These are phyloP conservation scores for Amphipoea oculea DNA, from an alignment of 2,888 invertebrate species.

Conservation along the genomic window DNA sequence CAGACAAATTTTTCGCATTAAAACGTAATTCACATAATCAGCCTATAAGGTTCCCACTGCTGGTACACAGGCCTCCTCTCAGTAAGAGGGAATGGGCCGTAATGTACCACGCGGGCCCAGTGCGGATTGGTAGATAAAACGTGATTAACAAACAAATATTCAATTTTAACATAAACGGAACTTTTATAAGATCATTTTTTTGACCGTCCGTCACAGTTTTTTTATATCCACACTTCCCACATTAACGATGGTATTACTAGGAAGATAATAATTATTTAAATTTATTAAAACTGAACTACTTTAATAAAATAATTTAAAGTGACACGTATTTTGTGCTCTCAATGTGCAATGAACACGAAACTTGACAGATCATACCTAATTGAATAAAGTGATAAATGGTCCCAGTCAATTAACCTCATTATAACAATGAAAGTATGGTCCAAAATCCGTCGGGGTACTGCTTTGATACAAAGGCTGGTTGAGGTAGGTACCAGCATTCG, in stretches of 20 bases:
- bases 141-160: neutral
- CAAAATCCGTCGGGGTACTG: constrained; percentile 30
- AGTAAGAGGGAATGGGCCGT: too few species aligned
- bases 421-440: constrained; percentile 29
- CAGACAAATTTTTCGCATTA: too few species aligned
- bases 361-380: constrained; percentile 32
- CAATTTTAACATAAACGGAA: neutral
- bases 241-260: neutral
- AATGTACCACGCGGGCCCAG: too few species aligned
- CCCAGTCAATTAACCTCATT: constrained; percentile 59
- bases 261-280: neutral
- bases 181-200: neutral
- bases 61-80: too few species aligned
- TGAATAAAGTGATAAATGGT: constrained; percentile 44
- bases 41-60: too few species aligned
- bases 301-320: neutral
- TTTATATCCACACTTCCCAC: neutral
- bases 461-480: constrained; percentile 14
- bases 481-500: neutral
- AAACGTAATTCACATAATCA: too few species aligned
- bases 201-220: neutral
- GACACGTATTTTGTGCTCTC: neutral
- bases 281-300: neutral
- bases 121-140: too few species aligned
- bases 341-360: constrained; percentile 21